phyloP scores from a whole-genome alignment of 1,140 invertebrate genomes.

The Drosophila jambulina region DNA sequence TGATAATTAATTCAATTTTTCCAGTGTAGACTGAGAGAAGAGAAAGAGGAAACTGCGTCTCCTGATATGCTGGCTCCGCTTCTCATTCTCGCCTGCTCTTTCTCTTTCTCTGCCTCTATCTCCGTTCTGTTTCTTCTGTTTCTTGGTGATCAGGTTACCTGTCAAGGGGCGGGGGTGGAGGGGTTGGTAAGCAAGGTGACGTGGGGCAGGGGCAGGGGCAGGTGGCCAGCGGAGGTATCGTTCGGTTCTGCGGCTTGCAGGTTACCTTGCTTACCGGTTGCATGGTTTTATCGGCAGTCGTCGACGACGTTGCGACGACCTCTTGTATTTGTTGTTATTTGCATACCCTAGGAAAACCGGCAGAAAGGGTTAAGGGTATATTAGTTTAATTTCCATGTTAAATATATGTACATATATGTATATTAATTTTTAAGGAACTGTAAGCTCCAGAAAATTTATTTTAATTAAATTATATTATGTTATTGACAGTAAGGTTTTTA shows the following conservation, averaged over 20 bases:
- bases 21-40: constrained; percentile 6
- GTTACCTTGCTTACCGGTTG: constrained; percentile 64
- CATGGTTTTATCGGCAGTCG: constrained; percentile 68
- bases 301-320: constrained; percentile 19
- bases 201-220: constrained; percentile 42
- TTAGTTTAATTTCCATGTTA: background rate
- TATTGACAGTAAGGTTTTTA: background rate
- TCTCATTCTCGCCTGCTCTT: constrained; percentile 17
- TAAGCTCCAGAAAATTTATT: background rate
- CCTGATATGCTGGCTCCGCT: constrained; percentile 65
- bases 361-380: constrained; percentile 6
- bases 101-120: background rate
- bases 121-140: constrained; percentile 39
- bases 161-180: constrained; percentile 8
- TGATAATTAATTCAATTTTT: background rate
- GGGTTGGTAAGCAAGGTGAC: background rate
- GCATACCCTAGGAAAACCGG: constrained; percentile 33
- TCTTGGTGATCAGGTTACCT: constrained; percentile 75
- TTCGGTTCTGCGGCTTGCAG: constrained; percentile 41
- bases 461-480: background rate
- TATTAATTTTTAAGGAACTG: background rate
- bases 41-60: constrained; percentile 44
- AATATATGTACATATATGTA: background rate
- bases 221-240: constrained; percentile 55
- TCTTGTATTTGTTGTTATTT: constrained; percentile 33